These are phyloP conservation scores for Drosophila quadrilineata DNA, from an alignment of 1,140 invertebrate species.

Conservation along the genomic window DNA sequence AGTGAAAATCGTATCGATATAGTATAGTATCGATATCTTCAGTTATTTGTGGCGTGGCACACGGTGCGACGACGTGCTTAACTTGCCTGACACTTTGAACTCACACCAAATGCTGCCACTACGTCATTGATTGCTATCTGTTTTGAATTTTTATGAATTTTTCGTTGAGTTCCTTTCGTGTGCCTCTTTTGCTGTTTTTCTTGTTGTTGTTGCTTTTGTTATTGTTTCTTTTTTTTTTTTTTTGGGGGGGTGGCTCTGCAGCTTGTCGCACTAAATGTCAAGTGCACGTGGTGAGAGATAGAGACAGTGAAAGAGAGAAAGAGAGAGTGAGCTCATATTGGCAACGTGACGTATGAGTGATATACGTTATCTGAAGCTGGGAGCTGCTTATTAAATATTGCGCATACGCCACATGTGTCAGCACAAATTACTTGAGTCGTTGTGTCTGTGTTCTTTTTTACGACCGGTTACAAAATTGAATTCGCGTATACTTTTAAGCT, in stretches of 20 bases:
- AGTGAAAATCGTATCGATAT: no score
- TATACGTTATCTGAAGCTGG: conserved; percentile 41
- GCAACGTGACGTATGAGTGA: conserved; percentile 73
- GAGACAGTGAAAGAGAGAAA: no score
- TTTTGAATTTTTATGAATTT: conserved; percentile 67
- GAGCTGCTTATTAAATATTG: conserved; percentile 71
- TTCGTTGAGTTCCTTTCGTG: neutral
- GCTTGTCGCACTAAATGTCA: conserved; percentile 70
- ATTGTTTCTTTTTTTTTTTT: conserved; percentile 39
- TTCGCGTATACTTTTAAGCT: conserved; percentile 38
- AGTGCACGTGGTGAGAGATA: conserved; percentile 76
- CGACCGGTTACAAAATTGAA: conserved; percentile 53
- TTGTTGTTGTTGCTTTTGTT: conserved; percentile 27
- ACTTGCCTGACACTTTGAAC: conserved; percentile 5
- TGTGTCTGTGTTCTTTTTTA: conserved; percentile 38
- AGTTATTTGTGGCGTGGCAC: neutral
- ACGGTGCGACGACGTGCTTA: conserved; percentile 10
- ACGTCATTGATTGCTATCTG: conserved; percentile 64
- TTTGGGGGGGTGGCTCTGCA: conserved; percentile 14
- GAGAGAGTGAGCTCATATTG: conserved; percentile 30
- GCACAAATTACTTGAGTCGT: conserved; percentile 38
- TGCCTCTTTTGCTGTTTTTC: neutral
- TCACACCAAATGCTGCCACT: conserved; percentile 10
- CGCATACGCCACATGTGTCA: conserved; percentile 61
- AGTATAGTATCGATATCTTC: no score